Conservation (phyloP, 2,888 invertebrate species). For the Psylliodes chrysocephalus region DNA sequence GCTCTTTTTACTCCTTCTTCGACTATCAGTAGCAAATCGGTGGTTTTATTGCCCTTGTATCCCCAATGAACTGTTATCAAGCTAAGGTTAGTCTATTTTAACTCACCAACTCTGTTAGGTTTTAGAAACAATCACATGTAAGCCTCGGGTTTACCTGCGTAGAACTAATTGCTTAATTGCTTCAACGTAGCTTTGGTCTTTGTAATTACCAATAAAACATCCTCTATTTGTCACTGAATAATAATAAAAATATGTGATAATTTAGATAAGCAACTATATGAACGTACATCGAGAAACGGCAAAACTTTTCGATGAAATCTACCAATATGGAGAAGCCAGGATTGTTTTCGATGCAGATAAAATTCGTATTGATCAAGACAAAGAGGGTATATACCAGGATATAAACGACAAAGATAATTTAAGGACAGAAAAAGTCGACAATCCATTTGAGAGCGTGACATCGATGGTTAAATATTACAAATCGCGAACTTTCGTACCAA, state of each 20-base stretch:
- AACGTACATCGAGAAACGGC: constrained; percentile 70
- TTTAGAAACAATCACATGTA: no score
- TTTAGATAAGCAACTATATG: constrained; percentile 69
- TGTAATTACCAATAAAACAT: no score
- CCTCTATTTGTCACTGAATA: no score
- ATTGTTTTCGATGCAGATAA: constrained; percentile 69
- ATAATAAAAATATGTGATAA: constrained; percentile 19
- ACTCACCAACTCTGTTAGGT: no score
- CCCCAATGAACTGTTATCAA: no score
- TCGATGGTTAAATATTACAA: constrained; percentile 67
- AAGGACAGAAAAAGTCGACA: constrained; percentile 58
- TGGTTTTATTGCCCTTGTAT: no score
- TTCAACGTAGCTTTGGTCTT: no score
- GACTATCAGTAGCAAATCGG: no score
- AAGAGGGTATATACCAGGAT: constrained; percentile 65
- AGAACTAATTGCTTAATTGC: no score
- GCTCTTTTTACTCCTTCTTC: no score
- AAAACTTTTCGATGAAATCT: constrained; percentile 68
- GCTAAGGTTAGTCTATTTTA: no score
- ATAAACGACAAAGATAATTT: constrained; percentile 65
- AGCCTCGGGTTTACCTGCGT: no score
- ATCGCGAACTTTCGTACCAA: constrained; percentile 58
- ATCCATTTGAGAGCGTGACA: constrained; percentile 67
- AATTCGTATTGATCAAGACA: constrained; percentile 67
- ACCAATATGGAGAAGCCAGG: constrained; percentile 69